Base-by-base conservation (phyloP, 1,140 invertebrate species). In the Dryas iulia region DNA sequence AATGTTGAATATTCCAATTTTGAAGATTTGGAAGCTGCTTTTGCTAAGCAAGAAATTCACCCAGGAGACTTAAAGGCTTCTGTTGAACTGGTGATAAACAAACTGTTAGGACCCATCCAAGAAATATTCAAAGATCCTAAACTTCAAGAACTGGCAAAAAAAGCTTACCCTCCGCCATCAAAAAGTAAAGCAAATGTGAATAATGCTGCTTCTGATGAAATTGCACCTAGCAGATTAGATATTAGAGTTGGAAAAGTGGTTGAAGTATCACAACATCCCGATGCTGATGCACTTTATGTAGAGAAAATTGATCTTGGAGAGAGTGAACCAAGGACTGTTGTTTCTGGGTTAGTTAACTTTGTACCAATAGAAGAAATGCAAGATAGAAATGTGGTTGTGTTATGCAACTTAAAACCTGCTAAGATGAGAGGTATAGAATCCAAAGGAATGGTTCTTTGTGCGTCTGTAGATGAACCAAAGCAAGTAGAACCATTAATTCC, bases 241-340 rank as follows among this genome's bases (percentile, higher is more conserved):
- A 96, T 99, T 26, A 93, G 97, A 79, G 95, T 99, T 31, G 98
- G 98, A n/a, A 95, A 96, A 83, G 98, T 99, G 73, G 92, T 98
- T 0, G 95, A 97, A 77, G 96, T 98, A 3, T 93, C 95, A n/a
- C 97, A 93, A 81, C 98, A 99, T 93, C 98, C 98, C 0, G 98
- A 99, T 92, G 98, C 98, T 23, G 98, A 99, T 92, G 93, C 95
- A 52, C 92, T 99, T 0, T 99, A 99, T 92, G 96, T 99, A 10
- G 97, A 99, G 83, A 96, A 98, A 88, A 98, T 99, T 81, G 96
- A 97, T 91, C 80, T 97, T 59, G 96, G 95, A 60, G 95, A 96
- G 87, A 86, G 78, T 59, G 92, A 94, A 74, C 95, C 95, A 21
- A 92, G 95, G 82, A 95, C 95, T 2, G 71, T 92, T 70, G 84